Base-by-base conservation (phyloP, 1,140 invertebrate species). In the Paralvinella palmiformis region DNA sequence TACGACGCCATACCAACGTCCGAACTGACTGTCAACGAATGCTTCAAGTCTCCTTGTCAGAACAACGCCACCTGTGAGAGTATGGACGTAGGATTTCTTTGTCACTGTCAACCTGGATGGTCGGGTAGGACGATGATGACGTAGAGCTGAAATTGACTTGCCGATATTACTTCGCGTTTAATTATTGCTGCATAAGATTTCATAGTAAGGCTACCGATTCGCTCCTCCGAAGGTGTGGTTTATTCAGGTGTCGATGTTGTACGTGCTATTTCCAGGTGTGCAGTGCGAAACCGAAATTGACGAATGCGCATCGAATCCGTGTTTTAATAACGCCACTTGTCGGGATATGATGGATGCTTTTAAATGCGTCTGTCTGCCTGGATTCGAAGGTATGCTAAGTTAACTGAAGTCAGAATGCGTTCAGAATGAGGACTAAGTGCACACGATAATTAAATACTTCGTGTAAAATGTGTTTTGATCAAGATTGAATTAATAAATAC, bases 311-410 rank as follows among this genome's bases (percentile, higher is more conserved):
- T 87, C 85, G 0, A 86, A 88, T 67, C 87, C 90, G 0, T 96
- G 94, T 77, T 81, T 87, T 58, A 91, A 95, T 79, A 91, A 91
- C 5, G 93, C 88, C n/a, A 92, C 88, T 50, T 97, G 94, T 82
- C 85, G 91, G 31, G 92, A 96, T 75, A 82, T 87, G 69, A 82
- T 71, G 1, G 64, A 69, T 48, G 64, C 58, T 2, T 79, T 72
- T 79, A 79, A 84, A 44, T 96, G 92, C 79, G 78, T 85, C 0
- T 94, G 91, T 72, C 84, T 86, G 1, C 73, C 85, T 1, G 91
- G 85, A 78, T 85, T 66, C 62, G 33, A n/a, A 20, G 65, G 62
- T 65, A 20, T 24, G 27, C 15, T 62, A 5, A 27, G 10, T 53
- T 24, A 24, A n/a, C n/a, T n/a, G n/a, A n/a, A n/a, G n/a, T n/a